Base-by-base conservation (phyloP, 2,888 invertebrate genomes). In the Allophyes oxyacanthae region DNA sequence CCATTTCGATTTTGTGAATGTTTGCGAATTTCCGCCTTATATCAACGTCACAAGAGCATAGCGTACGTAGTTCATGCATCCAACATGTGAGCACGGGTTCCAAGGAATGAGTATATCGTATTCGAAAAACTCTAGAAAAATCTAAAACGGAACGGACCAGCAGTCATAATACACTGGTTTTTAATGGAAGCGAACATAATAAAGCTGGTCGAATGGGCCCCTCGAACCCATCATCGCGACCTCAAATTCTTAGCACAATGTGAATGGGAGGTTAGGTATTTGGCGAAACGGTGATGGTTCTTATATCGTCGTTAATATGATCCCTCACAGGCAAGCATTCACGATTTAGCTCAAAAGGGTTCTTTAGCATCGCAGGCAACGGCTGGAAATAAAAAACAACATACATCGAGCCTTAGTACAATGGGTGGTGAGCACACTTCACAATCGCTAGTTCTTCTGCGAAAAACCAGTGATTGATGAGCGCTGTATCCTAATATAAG, bases 321-420 rank as follows among this genome's bases (percentile, higher is more conserved):
- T 92, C 90, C 92, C 90, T 92, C 92, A 93, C 92, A 93, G 92
- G 93, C 94, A 94, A 94, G 94, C 94, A 93, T 93, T 94, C 93
- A 93, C 92, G 91, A 89, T 93, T 91, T 94, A 94, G 92, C 92
- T 93, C 93, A 94, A 93, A 94, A 92, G 91, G 93, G 90, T 88
- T 93, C 89, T 91, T 90, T 93, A 93, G 93, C 93, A 92, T 93
- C 91, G 92, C 94, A 93, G 94, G 93, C 94, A 92, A 92, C 92
- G 89, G 92, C 94, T 94, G 94, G 91, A 93, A 94, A 94, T 94
- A 94, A 94, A 91, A 93, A 94, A 94, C 92, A 94, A 93, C 92
- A 94, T 91, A 94, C 90, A 93, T 92, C 92, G 93, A 91, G 93
- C 92, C 93, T 92, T 92, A 91, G 86, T 92, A 92, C 89, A 90